phyloP scores from a whole-genome alignment of 2,888 invertebrate genomes.

The Dynastes maya region DNA sequence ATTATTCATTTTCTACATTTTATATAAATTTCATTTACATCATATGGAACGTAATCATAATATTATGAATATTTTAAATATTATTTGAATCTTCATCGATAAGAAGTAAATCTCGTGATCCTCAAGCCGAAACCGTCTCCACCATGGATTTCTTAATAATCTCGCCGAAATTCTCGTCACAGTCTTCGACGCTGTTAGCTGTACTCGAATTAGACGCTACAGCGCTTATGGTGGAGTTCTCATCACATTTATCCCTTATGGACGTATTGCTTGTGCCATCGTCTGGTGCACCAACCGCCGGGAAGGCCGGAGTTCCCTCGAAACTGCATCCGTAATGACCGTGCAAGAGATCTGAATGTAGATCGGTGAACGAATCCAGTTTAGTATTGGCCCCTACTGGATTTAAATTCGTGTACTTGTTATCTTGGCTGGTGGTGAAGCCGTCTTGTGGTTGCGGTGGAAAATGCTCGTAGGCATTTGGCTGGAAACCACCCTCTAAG shows the following conservation, averaged over 20 bases:
- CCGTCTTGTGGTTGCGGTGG: constrained; percentile 68
- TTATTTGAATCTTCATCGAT: constrained; percentile 59
- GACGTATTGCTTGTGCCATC: constrained; percentile 55
- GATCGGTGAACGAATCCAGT: constrained; percentile 80
- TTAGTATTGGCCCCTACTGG: constrained; percentile 79
- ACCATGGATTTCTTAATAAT: constrained; percentile 95
- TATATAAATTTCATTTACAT: constrained; percentile 70
- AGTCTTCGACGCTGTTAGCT: constrained; percentile 65
- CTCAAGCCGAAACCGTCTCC: constrained; percentile 89
- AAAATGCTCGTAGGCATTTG: constrained; percentile 74
- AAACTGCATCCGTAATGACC: constrained; percentile 74
- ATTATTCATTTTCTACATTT: constrained; percentile 66
- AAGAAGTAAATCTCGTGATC: constrained; percentile 15
- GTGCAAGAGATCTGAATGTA: constrained; percentile 68
- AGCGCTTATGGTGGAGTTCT: constrained; percentile 58
- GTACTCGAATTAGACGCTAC: constrained; percentile 50
- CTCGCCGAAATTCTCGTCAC: constrained; percentile 89
- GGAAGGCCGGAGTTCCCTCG: constrained; percentile 67
- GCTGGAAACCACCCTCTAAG: constrained; percentile 66
- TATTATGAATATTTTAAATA: constrained; percentile 68
- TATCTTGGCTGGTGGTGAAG: constrained; percentile 71
- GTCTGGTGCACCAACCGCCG: constrained; percentile 61
- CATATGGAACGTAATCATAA: constrained; percentile 58
- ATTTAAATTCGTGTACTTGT: constrained; percentile 80
- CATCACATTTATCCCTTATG: constrained; percentile 58